Evolutionary conservation across 1,140 invertebrate genomes (phyloP).

Genomic region (Elymnias hypermnestra): DNA sequence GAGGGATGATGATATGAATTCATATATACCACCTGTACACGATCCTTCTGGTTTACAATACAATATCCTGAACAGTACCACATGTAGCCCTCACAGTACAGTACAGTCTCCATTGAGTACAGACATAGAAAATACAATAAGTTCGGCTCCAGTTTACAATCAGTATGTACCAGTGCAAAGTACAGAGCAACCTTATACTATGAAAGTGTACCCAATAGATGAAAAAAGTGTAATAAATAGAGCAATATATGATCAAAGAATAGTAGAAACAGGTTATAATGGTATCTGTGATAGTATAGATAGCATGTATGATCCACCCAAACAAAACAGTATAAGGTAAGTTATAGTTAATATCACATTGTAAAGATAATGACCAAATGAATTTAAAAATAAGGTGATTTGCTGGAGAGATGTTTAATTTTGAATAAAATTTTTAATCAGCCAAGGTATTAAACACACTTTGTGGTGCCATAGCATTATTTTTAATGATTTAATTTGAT

Average conservation of each 20-base stretch:
- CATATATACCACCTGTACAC: conserved; percentile 25
- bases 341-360: not conserved
- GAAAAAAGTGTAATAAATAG: conserved; percentile 49
- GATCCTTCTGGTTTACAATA: conserved; percentile 46
- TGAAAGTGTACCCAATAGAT: conserved; percentile 56
- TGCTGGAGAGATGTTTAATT: too few relatives aligned
- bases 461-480: too few relatives aligned
- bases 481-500: too few relatives aligned
- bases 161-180: conserved; percentile 39
- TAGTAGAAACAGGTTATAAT: conserved; percentile 26
- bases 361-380: not conserved
- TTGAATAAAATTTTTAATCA: too few relatives aligned
- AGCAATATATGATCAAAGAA: conserved; percentile 44
- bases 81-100: conserved; percentile 61
- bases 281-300: conserved; percentile 50
- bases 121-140: conserved; percentile 51
- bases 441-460: too few relatives aligned
- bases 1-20: conserved; percentile 45
- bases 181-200: conserved; percentile 38
- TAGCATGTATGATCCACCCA: conserved; percentile 43
- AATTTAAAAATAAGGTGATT: too few relatives aligned
- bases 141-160: conserved; percentile 43
- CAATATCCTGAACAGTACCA: conserved; percentile 60
- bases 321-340: conserved; percentile 64
- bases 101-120: conserved; percentile 49